Evolutionary conservation across 2,113 vertebrate genomes (phyloP).

Genomic region (Melanerpes aurifrons): DNA sequence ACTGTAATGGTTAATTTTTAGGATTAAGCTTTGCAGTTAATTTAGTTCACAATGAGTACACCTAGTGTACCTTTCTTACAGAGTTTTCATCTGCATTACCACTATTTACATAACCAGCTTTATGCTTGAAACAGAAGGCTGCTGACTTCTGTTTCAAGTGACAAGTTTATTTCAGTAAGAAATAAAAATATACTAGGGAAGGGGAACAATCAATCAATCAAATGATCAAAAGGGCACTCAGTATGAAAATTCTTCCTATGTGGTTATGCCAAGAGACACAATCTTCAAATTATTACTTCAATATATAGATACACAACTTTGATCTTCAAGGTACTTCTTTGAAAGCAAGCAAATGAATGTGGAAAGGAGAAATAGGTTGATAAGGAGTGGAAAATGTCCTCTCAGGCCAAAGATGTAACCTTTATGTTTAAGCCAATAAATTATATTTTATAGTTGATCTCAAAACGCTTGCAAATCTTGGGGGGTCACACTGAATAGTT

Average conservation of each 20-base stretch:
- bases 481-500: not conserved
- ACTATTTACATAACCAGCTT: not conserved
- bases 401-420: not conserved
- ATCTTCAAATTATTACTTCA: not conserved
- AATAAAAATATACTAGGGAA: not conserved
- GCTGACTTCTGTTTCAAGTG: not conserved
- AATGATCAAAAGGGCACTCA: not conserved
- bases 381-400: not conserved
- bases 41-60: not conserved
- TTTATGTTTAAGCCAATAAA: not conserved
- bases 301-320: not conserved
- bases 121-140: not conserved
- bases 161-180: not conserved
- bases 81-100: not conserved
- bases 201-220: not conserved
- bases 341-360: not conserved
- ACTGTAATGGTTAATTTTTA: not conserved
- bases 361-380: not conserved
- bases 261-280: not conserved
- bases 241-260: not conserved
- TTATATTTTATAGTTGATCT: not conserved
- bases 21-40: not conserved
- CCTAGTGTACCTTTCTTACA: not conserved
- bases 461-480: slow-evolving; percentile 20
- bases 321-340: not conserved